Evolutionary conservation across 2,113 vertebrate species (phyloP), one percentile per base, ranked within the genome.

Genomic region (Eidolon helvum): DNA sequence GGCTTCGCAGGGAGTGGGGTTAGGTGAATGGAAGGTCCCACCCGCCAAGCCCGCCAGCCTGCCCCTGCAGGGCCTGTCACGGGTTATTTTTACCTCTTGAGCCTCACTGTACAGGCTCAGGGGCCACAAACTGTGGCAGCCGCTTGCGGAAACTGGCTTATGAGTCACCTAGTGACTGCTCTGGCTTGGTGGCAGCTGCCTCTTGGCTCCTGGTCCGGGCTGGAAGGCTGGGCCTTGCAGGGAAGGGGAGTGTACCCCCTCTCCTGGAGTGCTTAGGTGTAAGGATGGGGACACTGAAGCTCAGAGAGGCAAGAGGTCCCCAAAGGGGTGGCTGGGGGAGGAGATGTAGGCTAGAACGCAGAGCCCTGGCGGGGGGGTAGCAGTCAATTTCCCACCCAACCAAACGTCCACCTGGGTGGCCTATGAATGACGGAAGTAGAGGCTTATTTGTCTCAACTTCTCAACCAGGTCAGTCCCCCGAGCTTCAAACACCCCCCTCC

Each of bases 1-100:
- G 72, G 77, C 95, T 80, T 96, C 94, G 82, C 90, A 65, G 68
- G 24, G 5, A 45, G 68, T 33, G 80, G 79, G 72, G 19, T 8
- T 16, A 21, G 35, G 82, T 24, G 75, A 59, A 63, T 12, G 84
- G 65, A 40, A 78, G 50, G 80, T 57, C 88, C 95, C 55, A 55
- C 72, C 95, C 35, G 90, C 45, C 35, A 38, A 50, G 93, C 80
- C 53, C 18, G 85, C 84, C 69, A 43, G 30, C 40, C 88, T 22
- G 43, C 74, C 69, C 91, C 69, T 19, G 61, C 40, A 21, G 22
- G 65, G 57, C 74, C 14, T 63, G 68, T 86, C 63, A 35, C 3
- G 74, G 66, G 90, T 78, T 96, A 96, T 96, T 95, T 98, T 97
- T 95, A 97, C 94, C 84, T 50, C 91, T n/a, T 21, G 26, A 1